A percentile compares a stretch with the other conserved stretches of the same genome.
Evolutionary conservation across 1,140 invertebrate species (phyloP).

Genomic region (Penaeus chinensis): DNA sequence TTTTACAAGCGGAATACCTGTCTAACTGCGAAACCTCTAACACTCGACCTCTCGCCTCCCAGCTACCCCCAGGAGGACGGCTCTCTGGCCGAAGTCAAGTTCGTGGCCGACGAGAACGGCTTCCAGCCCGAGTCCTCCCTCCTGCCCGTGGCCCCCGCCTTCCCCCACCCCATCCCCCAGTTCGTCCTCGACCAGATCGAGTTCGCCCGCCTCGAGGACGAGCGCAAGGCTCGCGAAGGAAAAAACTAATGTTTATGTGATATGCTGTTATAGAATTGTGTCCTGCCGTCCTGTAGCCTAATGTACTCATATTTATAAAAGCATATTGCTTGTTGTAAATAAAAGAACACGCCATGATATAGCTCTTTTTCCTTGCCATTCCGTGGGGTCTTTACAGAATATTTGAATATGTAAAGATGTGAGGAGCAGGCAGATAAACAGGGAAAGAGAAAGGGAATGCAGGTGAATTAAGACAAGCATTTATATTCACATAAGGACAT

Average conservation of each 20-base stretch:
- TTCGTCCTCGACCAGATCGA: slow-evolving; percentile 28
- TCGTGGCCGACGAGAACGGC: slow-evolving; percentile 19
- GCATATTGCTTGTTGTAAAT: too few species aligned
- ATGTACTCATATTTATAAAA: not conserved
- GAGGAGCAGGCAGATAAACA: too few species aligned
- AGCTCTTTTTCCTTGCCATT: too few species aligned
- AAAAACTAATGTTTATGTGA: too few species aligned
- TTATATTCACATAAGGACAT: too few species aligned
- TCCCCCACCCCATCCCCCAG: slow-evolving; percentile 18
- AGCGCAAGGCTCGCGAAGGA: not conserved
- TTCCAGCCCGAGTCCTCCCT: slow-evolving; percentile 13
- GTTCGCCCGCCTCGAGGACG: slow-evolving; percentile 14
- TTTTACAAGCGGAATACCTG: too few species aligned
- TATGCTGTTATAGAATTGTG: not conserved
- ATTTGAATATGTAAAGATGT: too few species aligned
- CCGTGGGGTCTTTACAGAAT: too few species aligned
- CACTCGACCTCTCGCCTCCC: not conserved
- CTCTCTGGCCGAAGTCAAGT: not conserved
- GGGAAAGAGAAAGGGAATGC: too few species aligned
- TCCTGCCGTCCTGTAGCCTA: not conserved
- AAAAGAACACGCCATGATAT: too few species aligned
- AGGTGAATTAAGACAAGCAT: too few species aligned
- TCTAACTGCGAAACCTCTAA: too few species aligned
- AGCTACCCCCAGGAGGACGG: slow-evolving; percentile 13
- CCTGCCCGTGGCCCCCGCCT: slow-evolving; percentile 10